These are phyloP conservation scores for Phrynocephalus guinanensis DNA, from an alignment of 2,797 vertebrate species.

Conservation along the genomic window DNA sequence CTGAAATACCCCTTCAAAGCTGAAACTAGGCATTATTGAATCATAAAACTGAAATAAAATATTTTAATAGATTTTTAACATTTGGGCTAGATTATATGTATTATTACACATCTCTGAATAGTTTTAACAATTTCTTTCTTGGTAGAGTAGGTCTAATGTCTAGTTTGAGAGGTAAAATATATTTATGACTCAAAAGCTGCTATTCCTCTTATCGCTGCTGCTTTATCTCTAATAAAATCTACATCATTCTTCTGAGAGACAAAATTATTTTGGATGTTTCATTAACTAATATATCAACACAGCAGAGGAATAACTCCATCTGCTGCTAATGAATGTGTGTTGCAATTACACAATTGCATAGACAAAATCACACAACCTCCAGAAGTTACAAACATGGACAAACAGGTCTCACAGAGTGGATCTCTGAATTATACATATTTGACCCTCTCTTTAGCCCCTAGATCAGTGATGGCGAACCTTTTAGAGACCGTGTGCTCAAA, in stretches of 20 bases:
- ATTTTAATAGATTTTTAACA: conserved; percentile 29
- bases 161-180: conserved; percentile 12
- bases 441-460: too few species aligned
- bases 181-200: neutral
- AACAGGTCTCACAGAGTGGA: neutral
- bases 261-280: conserved; percentile 20
- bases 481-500: too few species aligned
- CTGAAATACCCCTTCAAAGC: conserved; percentile 35
- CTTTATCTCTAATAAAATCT: neutral
- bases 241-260: neutral
- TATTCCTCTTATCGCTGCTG: neutral
- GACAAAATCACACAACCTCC: too few species aligned
- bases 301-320: neutral
- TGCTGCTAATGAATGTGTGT: neutral
- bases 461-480: too few species aligned
- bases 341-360: neutral
- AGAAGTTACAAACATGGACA: neutral
- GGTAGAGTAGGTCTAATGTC: neutral
- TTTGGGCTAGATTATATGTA: conserved; percentile 33
- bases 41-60: conserved; percentile 41
- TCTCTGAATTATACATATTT: neutral
- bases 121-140: conserved; percentile 19
- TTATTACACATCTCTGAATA: neutral
- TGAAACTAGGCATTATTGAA: conserved; percentile 36
- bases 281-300: neutral